A percentile compares a stretch with the other conserved stretches of the same genome.
These are phyloP conservation scores for Diadromus collaris DNA, from an alignment of 2,888 invertebrate genomes.

Conservation along the genomic window DNA sequence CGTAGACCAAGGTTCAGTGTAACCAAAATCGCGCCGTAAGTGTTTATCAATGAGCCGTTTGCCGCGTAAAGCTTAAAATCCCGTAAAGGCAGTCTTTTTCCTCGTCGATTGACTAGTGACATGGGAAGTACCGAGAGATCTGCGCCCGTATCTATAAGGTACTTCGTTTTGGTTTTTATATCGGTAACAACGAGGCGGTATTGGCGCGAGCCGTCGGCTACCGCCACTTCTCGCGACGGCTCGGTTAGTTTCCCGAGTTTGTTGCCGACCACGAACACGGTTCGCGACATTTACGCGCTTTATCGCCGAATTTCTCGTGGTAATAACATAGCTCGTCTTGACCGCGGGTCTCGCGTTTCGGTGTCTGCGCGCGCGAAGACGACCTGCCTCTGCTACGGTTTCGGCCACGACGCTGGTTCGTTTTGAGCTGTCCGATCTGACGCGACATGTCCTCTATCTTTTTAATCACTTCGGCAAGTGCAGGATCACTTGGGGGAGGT, in stretches of 20 bases:
- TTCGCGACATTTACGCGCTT: constrained; percentile 41
- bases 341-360: constrained; percentile 5
- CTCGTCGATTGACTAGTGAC: background rate
- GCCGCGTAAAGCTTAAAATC: constrained; percentile 47
- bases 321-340: constrained; percentile 36
- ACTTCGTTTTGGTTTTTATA: background rate
- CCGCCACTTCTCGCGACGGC: constrained; percentile 20
- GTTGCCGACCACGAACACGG: constrained; percentile 26
- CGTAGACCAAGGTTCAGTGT: background rate
- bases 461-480: constrained; percentile 10
- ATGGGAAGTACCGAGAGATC: constrained; percentile 35
- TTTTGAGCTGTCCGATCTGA: background rate
- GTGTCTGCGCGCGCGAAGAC: background rate
- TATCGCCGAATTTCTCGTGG: constrained; percentile 39
- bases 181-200: constrained; percentile 45
- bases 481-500: background rate
- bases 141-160: constrained; percentile 24
- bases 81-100: background rate
- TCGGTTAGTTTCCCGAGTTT: constrained; percentile 38
- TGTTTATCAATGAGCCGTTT: constrained; percentile 21
- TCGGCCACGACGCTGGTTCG: background rate
- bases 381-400: constrained; percentile 9
- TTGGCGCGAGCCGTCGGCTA: constrained; percentile 22
- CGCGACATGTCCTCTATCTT: background rate
- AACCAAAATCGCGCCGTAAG: constrained; percentile 11